Evolutionary conservation across 2,113 vertebrate species (phyloP).

Genomic region (Stictonetta naevosa): DNA sequence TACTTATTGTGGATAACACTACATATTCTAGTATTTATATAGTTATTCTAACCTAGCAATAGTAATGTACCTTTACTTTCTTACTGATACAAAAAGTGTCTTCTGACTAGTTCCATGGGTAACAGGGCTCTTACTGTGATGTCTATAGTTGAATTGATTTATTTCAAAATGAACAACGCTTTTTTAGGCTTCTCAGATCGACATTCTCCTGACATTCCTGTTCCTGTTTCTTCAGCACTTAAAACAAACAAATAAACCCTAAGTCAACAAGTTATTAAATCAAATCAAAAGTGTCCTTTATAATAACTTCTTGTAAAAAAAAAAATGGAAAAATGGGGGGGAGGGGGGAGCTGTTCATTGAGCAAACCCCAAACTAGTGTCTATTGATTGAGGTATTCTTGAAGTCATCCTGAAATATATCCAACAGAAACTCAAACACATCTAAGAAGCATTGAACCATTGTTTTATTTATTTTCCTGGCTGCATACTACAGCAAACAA

Average conservation of each 20-base stretch:
- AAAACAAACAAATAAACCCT: not conserved
- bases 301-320: not conserved
- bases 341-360: not conserved
- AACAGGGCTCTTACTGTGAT: not conserved
- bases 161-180: not conserved
- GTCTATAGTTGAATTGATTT: not conserved
- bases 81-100: not conserved
- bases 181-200: not conserved
- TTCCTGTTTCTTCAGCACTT: not conserved
- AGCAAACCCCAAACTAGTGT: not conserved
- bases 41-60: not conserved
- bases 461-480: not conserved
- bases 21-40: not conserved
- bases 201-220: not conserved
- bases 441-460: not conserved
- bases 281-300: not conserved
- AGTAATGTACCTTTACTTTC: not conserved
- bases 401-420: not conserved
- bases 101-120: not conserved
- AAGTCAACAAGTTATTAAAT: not conserved
- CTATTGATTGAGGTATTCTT: not conserved
- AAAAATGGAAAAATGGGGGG: too few relatives aligned
- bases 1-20: not conserved
- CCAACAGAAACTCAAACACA: constrained; percentile 17
- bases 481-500: not conserved